phyloP scores from a whole-genome alignment of 2,888 invertebrate species.

The Dusona sp. region DNA sequence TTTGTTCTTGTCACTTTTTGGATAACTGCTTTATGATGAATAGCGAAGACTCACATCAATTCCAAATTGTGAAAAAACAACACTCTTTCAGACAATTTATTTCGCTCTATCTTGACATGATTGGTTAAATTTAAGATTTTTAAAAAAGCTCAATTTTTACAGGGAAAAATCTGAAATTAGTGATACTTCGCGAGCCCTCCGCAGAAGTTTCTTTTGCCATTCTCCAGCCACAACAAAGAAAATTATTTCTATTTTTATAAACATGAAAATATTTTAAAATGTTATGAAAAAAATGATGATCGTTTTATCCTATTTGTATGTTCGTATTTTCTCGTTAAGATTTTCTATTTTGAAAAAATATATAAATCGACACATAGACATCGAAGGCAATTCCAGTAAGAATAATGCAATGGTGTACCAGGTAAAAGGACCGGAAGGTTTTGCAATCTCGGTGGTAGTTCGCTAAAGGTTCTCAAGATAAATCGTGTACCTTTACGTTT shows the following conservation, averaged over 20 bases:
- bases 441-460: slow-evolving; percentile 40
- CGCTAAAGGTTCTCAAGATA: slow-evolving; percentile 57
- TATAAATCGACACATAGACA: not conserved
- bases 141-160: not conserved
- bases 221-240: too few relatives aligned
- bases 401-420: slow-evolving; percentile 54
- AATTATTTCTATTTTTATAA: not conserved
- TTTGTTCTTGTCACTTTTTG: slow-evolving; percentile 5
- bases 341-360: not conserved
- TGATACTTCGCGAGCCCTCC: not conserved
- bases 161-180: not conserved
- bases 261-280: not conserved
- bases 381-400: slow-evolving; percentile 64
- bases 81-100: not conserved
- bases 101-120: not conserved
- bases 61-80: not conserved
- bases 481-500: slow-evolving; percentile 60
- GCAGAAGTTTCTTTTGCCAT: not conserved
- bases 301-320: not conserved
- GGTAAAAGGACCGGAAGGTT: slow-evolving; percentile 30
- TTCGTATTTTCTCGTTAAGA: not conserved
- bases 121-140: not conserved
- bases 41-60: not conserved
- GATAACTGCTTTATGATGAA: not conserved
- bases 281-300: not conserved